phyloP scores from a whole-genome alignment of 37 sponge, comb jelly and placozoan genomes.

The Eunapius fragilis region DNA sequence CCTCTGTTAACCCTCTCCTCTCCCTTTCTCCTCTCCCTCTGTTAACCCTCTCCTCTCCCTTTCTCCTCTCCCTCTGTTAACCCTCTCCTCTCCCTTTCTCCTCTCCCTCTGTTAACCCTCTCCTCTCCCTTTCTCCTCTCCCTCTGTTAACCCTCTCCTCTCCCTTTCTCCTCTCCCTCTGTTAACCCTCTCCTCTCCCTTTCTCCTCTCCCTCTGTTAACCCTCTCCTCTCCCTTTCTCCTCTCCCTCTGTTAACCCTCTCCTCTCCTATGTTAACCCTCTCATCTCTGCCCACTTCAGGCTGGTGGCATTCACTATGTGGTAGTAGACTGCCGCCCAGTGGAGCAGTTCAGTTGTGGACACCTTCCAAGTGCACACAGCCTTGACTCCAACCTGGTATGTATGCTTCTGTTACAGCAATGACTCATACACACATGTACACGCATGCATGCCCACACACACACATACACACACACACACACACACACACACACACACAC shows the following conservation, averaged over 20 bases:
- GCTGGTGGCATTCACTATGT: slow-evolving; percentile 57
- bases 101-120: neutral
- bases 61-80: neutral
- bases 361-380: slow-evolving; percentile 72
- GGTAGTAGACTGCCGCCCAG: slow-evolving; percentile 91
- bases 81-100: neutral
- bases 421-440: neutral
- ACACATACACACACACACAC: neutral
- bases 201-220: too few relatives aligned
- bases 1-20: neutral
- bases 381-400: slow-evolving; percentile 84
- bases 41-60: too few relatives aligned
- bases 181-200: neutral
- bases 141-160: neutral
- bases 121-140: neutral
- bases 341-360: slow-evolving; percentile 82
- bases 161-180: neutral
- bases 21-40: neutral
- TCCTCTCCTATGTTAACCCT: neutral
- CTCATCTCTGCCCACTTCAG: neutral
- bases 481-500: neutral
- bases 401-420: neutral
- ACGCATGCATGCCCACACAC: neutral
- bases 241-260: too few relatives aligned
- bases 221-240: too few relatives aligned